Conservation (phyloP, 2,797 vertebrate genomes). For the Capromys pilorides region DNA sequence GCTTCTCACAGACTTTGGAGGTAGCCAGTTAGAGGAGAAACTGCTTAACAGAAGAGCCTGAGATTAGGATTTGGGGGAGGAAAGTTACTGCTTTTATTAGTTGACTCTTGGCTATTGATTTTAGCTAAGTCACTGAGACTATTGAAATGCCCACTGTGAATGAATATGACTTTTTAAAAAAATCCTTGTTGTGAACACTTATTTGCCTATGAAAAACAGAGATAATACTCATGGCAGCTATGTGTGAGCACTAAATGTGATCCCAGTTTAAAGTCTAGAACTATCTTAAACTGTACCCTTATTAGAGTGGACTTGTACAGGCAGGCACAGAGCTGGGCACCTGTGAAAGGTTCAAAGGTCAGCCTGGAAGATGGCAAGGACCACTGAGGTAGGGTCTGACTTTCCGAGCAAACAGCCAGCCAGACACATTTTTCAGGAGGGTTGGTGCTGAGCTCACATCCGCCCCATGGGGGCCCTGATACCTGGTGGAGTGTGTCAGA, state of each 20-base stretch:
- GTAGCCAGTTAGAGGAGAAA: neutral
- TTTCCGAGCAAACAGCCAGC: neutral
- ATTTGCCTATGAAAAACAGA: neutral
- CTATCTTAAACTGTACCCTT: neutral
- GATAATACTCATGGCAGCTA: neutral
- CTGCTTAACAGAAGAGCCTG: neutral
- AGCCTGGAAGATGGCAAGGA: neutral
- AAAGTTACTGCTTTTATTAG: neutral
- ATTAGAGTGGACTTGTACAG: neutral
- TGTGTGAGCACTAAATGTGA: neutral
- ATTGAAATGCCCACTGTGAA: neutral
- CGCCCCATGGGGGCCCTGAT: neutral
- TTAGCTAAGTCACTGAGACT: neutral
- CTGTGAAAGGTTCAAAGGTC: neutral
- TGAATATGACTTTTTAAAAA: neutral
- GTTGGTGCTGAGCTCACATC: rapidly evolving
- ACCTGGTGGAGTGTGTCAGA: neutral
- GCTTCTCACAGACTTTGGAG: neutral
- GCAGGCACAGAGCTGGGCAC: neutral
- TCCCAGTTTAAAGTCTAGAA: neutral
- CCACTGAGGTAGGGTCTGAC: neutral
- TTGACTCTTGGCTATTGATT: neutral
- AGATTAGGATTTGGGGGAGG: neutral
- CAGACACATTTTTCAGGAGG: neutral
- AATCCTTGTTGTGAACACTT: neutral